A percentile compares a stretch with the other conserved stretches of the same genome.
phyloP scores from a whole-genome alignment of 2,888 invertebrate species.

The Catocala nupta region DNA sequence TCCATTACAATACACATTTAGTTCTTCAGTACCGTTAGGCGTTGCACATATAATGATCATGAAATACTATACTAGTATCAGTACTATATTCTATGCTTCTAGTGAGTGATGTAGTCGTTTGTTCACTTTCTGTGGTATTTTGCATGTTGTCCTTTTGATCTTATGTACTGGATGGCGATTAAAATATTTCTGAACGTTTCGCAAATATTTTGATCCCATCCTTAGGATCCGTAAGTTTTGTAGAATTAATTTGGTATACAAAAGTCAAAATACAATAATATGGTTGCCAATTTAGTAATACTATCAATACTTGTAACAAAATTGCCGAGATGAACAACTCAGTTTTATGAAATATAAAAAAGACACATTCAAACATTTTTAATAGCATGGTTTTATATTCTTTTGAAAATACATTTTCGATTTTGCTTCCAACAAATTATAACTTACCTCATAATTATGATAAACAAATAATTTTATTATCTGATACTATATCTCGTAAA shows the following conservation, averaged over 20 bases:
- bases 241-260: background rate
- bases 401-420: no score
- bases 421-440: no score
- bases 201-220: slow-evolving; percentile 28
- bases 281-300: background rate
- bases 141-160: slow-evolving; percentile 36
- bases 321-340: no score
- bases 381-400: no score
- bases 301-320: background rate
- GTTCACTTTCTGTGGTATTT: slow-evolving; percentile 23
- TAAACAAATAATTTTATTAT: no score
- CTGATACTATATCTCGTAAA: no score
- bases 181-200: slow-evolving; percentile 21
- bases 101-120: slow-evolving; percentile 34
- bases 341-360: no score
- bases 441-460: no score
- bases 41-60: slow-evolving; percentile 53
- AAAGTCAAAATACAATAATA: background rate
- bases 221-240: slow-evolving; percentile 18
- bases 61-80: slow-evolving; percentile 52
- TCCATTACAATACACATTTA: slow-evolving; percentile 55
- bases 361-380: no score
- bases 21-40: slow-evolving; percentile 52
- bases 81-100: slow-evolving; percentile 51
- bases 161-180: slow-evolving; percentile 3